Evolutionary conservation across 2,797 vertebrate genomes (phyloP).

Genomic region (Picus viridis): DNA sequence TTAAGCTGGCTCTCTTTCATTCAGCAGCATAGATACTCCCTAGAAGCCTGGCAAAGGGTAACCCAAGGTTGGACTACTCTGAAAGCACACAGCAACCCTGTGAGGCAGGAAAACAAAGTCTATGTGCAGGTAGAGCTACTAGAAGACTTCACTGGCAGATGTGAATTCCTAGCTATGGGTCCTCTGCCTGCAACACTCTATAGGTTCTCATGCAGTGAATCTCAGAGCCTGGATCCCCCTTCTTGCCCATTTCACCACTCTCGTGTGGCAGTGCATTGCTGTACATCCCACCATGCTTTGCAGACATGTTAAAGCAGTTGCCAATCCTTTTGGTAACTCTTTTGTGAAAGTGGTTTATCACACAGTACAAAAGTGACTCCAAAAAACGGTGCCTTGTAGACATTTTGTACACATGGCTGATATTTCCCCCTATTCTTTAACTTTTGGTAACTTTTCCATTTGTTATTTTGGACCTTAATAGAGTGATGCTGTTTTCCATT

Average conservation of each 20-base stretch:
- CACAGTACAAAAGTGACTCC: neutral
- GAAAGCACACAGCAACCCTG: neutral
- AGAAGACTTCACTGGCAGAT: rapidly evolving
- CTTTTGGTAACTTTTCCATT: neutral
- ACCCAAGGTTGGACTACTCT: neutral
- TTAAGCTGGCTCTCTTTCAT: neutral
- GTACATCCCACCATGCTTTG: rapidly evolving
- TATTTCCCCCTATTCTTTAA: neutral
- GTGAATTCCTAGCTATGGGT: neutral
- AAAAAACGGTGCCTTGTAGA: neutral
- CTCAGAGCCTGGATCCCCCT: neutral
- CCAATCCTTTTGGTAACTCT: neutral
- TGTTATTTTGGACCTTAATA: neutral
- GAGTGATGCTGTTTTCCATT: slow-evolving; percentile 5
- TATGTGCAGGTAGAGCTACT: rapidly evolving
- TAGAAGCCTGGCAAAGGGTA: neutral
- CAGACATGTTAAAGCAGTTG: neutral
- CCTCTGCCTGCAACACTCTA: neutral
- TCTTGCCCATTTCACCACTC: neutral
- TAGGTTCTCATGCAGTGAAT: rapidly evolving
- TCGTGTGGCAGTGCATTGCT: no score
- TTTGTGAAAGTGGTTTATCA: neutral
- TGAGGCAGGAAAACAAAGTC: neutral
- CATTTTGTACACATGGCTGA: neutral
- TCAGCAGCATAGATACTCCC: neutral